phyloP scores from a whole-genome alignment of 2,888 invertebrate species.

The Ichneumon xanthorius region DNA sequence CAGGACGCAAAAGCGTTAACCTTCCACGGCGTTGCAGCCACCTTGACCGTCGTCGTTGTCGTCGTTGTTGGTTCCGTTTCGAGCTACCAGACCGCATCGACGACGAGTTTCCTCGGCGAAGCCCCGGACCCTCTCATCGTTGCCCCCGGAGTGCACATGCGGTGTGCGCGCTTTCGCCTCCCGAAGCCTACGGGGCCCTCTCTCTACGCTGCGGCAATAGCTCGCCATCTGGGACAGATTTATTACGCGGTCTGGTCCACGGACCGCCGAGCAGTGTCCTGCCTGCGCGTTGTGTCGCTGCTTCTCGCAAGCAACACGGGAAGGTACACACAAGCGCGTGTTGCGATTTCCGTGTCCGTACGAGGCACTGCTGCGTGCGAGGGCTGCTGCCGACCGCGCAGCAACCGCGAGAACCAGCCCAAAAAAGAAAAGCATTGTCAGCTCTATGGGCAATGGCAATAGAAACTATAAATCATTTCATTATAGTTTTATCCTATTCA shows the following conservation, averaged over 20 bases:
- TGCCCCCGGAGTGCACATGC: constrained; percentile 25
- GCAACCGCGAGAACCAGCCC: constrained; percentile 13
- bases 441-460: constrained; percentile 64
- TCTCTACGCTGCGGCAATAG: constrained; percentile 23
- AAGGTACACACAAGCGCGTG: constrained; percentile 29
- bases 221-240: constrained; percentile 66
- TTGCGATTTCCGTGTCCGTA: constrained; percentile 22
- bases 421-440: constrained; percentile 73
- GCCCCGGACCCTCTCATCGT: neutral
- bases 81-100: constrained; percentile 54
- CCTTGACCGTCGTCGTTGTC: constrained; percentile 35
- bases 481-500: constrained; percentile 76
- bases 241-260: constrained; percentile 63
- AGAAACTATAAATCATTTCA: constrained; percentile 78
- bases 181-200: constrained; percentile 14
- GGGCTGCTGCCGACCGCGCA: constrained; percentile 13
- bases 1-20: constrained; percentile 10
- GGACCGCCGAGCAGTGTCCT: constrained; percentile 43
- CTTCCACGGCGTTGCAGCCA: constrained; percentile 43
- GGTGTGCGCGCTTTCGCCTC: constrained; percentile 25
- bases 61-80: constrained; percentile 40
- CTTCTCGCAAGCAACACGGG: constrained; percentile 32
- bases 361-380: constrained; percentile 13
- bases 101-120: constrained; percentile 36
- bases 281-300: constrained; percentile 34